A percentile compares a stretch with the other conserved stretches of the same genome.
Evolutionary conservation across 2,888 invertebrate species (phyloP).

Genomic region (Zygothrica quintamaculata): DNA sequence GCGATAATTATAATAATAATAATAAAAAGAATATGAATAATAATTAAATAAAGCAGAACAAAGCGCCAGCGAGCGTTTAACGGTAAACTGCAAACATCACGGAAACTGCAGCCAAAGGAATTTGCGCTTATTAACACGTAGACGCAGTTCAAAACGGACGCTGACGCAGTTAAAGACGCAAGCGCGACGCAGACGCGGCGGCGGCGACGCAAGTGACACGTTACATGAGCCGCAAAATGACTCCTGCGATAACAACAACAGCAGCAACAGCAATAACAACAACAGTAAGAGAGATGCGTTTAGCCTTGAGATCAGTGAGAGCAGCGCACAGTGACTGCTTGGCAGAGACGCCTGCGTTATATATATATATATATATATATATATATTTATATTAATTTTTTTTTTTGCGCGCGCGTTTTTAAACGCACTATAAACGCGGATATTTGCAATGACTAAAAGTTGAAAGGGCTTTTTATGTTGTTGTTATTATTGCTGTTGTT

Average conservation of each 20-base stretch:
- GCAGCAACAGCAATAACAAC: slow-evolving; percentile 1
- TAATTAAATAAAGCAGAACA: too few species aligned
- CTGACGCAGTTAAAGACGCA: slow-evolving; percentile 9
- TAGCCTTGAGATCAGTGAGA: slow-evolving; percentile 57
- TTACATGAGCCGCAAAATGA: slow-evolving; percentile 18
- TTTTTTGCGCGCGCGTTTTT: slow-evolving; percentile 43
- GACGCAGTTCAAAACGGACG: slow-evolving; percentile 47
- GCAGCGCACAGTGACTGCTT: slow-evolving; percentile 16
- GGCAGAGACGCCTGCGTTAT: slow-evolving; percentile 35
- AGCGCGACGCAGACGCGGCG: slow-evolving; percentile 43
- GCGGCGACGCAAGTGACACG: slow-evolving; percentile 32
- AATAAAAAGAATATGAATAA: too few species aligned
- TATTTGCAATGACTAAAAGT: slow-evolving; percentile 9
- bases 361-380: too few species aligned
- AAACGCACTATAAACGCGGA: slow-evolving; percentile 31
- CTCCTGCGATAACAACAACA: slow-evolving; percentile 10
- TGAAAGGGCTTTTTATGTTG: not conserved
- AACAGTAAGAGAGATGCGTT: slow-evolving; percentile 22
- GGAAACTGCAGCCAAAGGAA: slow-evolving; percentile 65
- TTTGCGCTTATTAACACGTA: slow-evolving; percentile 73
- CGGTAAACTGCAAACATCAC: slow-evolving; percentile 52
- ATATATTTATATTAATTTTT: too few species aligned
- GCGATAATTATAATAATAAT: slow-evolving; percentile 22
- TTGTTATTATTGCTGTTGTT: slow-evolving; percentile 8
- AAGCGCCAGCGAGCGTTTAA: slow-evolving; percentile 25